Base-by-base conservation (phyloP, 2,888 invertebrate species). In the Epinotia ramella region DNA sequence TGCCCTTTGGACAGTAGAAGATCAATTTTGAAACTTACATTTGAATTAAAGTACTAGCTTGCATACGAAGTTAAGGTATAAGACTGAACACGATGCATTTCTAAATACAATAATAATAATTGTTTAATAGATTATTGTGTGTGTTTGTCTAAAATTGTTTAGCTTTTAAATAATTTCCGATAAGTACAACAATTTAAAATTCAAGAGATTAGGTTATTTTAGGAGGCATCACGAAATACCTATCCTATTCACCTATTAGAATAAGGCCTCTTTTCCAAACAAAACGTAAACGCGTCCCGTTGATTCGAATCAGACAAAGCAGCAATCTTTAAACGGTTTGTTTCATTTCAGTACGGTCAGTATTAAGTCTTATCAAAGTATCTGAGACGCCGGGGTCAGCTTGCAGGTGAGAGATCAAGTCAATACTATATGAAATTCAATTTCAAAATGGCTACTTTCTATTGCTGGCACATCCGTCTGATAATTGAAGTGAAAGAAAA, bases 391-490 rank as follows among this genome's bases (percentile, higher is more conserved):
- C 24, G 67, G 40, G 75, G 75, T 75, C 75, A 73, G 65, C 66
- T 16, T 18, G 6, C 44, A 24, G 70, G 65, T 49, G 46, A 70
- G 40, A 65, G 73, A 57, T 75, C 75, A 66, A 71, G 65, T 59
- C 74, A 70, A 70, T 71, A 71, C 70, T 70, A 16, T 66, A 70
- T 71, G 60, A 75, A 75, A 75, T 66, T 71, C 75, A 75, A 75
- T 75, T 75, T 75, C 75, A 57, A 75, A 71, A 65, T 53, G 53
- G 62, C 67, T 73, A 69, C 73, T 71, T 75, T 75, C 75, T 75
- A 67, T 18, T 65, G 46, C 60, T 75, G 9, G 7, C 40, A 65
- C 64, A 74, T 70, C 70, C 70, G 59, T 24, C 28, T 49, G n/a
- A 20, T 24, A 12, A 46, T n/a, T 11, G 63, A 73, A 20, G 62